Percentiles rank a stretch among this genome's conserved stretches.
phyloP scores from a whole-genome alignment of 2,113 vertebrate species.

The Tinamus guttatus region DNA sequence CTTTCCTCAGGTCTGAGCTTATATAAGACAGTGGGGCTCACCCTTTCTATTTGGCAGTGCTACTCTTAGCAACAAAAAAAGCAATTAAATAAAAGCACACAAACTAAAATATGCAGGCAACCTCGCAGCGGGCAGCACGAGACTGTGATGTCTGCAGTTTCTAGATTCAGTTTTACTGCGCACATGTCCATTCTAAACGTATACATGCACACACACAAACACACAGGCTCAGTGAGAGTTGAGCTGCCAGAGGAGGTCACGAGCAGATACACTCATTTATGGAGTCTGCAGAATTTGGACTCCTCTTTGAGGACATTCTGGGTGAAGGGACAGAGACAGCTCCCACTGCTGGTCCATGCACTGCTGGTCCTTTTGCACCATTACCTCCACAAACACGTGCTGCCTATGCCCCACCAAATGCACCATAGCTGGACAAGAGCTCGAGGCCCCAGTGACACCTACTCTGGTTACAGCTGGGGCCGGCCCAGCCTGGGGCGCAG shows the following conservation, averaged over 20 bases:
- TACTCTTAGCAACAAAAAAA: background rate
- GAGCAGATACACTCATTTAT: background rate
- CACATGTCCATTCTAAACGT: background rate
- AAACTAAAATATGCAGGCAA: background rate
- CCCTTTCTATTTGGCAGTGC: background rate
- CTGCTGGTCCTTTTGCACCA: too few relatives aligned
- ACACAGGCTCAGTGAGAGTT: background rate
- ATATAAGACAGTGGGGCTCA: background rate
- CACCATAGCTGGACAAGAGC: too few relatives aligned
- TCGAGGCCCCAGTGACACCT: slow-evolving; percentile 32
- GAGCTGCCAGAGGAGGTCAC: background rate
- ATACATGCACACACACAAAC: background rate
- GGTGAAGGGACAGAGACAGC: background rate
- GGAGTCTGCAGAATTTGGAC: background rate
- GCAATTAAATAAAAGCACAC: background rate
- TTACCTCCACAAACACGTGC: background rate
- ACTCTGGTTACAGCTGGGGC: slow-evolving; percentile 84
- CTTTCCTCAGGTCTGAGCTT: background rate
- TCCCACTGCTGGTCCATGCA: background rate
- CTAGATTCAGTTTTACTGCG: background rate
- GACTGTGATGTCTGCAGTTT: background rate
- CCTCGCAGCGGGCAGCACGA: too few relatives aligned
- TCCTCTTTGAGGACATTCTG: background rate
- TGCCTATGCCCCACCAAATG: background rate
- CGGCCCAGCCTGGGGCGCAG: slow-evolving; percentile 85